Evolutionary conservation across 2,113 vertebrate genomes (phyloP).

Genomic region (Polypterus bichir): DNA sequence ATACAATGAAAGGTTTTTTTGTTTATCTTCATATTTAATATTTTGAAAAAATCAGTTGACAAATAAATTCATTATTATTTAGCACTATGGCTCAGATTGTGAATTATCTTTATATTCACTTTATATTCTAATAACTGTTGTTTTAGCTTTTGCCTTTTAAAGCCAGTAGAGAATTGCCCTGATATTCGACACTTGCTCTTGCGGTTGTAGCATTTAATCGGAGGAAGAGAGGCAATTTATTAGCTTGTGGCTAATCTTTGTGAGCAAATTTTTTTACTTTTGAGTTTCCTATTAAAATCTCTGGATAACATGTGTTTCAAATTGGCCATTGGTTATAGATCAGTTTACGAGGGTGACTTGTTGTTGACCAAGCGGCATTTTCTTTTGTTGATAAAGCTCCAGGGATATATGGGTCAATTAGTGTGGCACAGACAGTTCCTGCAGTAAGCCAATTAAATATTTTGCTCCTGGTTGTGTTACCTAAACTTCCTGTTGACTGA

Average conservation of each 20-base stretch:
- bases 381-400: constrained; percentile 32
- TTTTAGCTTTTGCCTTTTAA: too few species aligned
- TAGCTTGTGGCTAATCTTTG: neutral
- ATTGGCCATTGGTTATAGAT: constrained; percentile 60
- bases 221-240: neutral
- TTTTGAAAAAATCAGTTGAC: too few species aligned
- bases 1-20: too few species aligned
- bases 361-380: constrained; percentile 41
- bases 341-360: constrained; percentile 49
- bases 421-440: constrained; percentile 42
- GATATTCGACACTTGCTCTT: neutral
- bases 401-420: constrained; percentile 57
- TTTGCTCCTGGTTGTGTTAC: constrained; percentile 12
- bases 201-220: neutral
- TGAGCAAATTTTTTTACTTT: constrained; percentile 19
- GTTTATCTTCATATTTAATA: too few species aligned
- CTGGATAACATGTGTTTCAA: constrained; percentile 52
- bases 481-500: constrained; percentile 10
- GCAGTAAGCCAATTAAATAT: constrained; percentile 16
- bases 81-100: too few species aligned
- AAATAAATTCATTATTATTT: too few species aligned
- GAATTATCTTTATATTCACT: too few species aligned
- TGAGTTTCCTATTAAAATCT: constrained; percentile 11
- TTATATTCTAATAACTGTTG: too few species aligned
- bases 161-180: too few species aligned